phyloP scores from a whole-genome alignment of 37 sponge, comb jelly and placozoan species.

The Ephydatia muelleri region DNA sequence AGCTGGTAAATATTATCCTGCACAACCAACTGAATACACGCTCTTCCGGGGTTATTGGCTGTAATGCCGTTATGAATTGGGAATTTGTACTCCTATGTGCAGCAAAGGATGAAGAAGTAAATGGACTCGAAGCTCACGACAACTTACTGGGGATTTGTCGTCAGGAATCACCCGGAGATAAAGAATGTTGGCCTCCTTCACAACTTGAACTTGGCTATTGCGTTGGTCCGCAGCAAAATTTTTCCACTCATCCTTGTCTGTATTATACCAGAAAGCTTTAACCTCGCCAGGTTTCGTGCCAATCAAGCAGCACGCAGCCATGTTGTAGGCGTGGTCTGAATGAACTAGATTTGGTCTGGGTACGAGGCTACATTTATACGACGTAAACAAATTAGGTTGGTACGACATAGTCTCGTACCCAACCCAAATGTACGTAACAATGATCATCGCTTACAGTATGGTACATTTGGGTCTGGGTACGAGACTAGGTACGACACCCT shows the following conservation, averaged over 20 bases:
- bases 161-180: neutral
- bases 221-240: neutral
- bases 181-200: neutral
- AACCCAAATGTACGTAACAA: no score
- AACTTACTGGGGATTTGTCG: neutral
- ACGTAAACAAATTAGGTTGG: no score
- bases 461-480: no score
- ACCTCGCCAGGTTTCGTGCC: neutral
- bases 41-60: neutral
- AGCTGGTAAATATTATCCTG: neutral
- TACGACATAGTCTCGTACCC: no score
- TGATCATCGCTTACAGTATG: no score
- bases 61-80: neutral
- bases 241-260: neutral
- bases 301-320: neutral
- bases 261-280: neutral
- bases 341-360: no score
- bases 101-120: neutral
- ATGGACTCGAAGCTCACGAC: no score
- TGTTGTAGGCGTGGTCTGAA: slow-evolving; percentile 1
- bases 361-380: no score
- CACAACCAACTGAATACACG: neutral
- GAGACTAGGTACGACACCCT: no score
- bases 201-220: neutral
- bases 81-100: neutral